These are phyloP conservation scores for Eremophila alpestris DNA, from an alignment of 2,797 vertebrate genomes.

Conservation along the genomic window DNA sequence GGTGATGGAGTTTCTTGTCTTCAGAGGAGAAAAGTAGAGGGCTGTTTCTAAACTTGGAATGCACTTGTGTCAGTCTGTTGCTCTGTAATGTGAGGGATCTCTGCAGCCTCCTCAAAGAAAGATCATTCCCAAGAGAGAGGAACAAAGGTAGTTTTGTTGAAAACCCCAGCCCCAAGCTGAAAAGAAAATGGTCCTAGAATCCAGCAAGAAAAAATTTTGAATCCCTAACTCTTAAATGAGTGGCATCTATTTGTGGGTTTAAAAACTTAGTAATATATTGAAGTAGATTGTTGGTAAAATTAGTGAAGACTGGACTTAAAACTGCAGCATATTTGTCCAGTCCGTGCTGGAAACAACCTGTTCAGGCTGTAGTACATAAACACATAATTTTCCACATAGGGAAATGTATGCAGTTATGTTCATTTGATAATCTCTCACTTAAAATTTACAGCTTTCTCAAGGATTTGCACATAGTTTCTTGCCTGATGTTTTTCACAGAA, in stretches of 20 bases:
- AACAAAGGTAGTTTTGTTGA: neutral
- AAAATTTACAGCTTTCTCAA: neutral
- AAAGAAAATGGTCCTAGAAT: neutral
- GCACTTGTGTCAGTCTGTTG: neutral
- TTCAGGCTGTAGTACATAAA: neutral
- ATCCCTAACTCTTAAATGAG: neutral
- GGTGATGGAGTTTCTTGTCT: constrained; percentile 69
- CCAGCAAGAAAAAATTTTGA: neutral
- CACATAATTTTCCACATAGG: neutral
- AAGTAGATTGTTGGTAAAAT: neutral
- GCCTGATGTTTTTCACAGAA: neutral
- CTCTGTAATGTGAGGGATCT: neutral
- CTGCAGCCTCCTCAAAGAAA: neutral
- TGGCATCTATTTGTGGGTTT: neutral
- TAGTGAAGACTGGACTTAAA: neutral
- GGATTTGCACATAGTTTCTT: neutral
- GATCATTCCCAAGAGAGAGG: neutral
- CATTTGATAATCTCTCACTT: neutral
- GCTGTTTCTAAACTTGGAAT: neutral
- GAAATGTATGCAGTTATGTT: neutral
- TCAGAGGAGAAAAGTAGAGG: neutral
- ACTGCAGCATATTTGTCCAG: neutral
- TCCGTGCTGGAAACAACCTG: neutral
- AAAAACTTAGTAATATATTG: neutral
- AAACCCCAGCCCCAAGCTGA: neutral